phyloP scores from a whole-genome alignment of 2,888 invertebrate genomes.

The Cotesia congregata region DNA sequence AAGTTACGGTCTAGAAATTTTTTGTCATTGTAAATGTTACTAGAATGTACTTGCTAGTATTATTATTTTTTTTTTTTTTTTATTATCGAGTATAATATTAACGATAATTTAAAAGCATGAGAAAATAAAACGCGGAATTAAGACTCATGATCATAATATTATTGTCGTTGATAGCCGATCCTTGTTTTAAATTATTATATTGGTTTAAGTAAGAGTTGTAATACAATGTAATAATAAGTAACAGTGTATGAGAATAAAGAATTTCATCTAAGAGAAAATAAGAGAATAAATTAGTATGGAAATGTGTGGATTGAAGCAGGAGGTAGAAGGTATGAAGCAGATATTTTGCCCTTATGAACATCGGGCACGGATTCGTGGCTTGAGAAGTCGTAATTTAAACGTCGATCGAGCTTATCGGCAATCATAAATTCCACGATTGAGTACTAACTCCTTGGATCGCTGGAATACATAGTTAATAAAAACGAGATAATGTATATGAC shows the following conservation, averaged over 20 bases:
- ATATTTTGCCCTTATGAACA: constrained; percentile 14
- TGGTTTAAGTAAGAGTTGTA: background rate
- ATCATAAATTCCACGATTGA: constrained; percentile 37
- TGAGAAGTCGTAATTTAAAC: constrained; percentile 19
- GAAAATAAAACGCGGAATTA: constrained; percentile 7
- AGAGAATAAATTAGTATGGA: background rate
- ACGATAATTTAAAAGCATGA: background rate
- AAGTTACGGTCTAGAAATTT: constrained; percentile 24
- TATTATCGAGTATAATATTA: background rate
- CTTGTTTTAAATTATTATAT: constrained; percentile 3
- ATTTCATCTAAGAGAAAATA: background rate
- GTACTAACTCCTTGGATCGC: constrained; percentile 25
- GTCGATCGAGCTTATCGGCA: constrained; percentile 36
- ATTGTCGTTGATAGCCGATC: constrained; percentile 10
- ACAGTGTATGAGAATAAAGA: too few relatives aligned
- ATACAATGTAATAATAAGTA: too few relatives aligned
- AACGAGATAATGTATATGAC: constrained; percentile 3
- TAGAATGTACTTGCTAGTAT: background rate
- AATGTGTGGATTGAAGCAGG: background rate
- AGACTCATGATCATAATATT: constrained; percentile 3
- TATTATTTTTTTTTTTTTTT: background rate
- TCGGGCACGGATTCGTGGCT: constrained; percentile 17
- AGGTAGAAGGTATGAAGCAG: background rate
- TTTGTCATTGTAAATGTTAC: constrained; percentile 16
- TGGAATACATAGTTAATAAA: constrained; percentile 25